Percentiles rank a stretch among this genome's conserved stretches.
Evolutionary conservation across 2,888 invertebrate species (phyloP).

Genomic region (Antheraea assamensis): DNA sequence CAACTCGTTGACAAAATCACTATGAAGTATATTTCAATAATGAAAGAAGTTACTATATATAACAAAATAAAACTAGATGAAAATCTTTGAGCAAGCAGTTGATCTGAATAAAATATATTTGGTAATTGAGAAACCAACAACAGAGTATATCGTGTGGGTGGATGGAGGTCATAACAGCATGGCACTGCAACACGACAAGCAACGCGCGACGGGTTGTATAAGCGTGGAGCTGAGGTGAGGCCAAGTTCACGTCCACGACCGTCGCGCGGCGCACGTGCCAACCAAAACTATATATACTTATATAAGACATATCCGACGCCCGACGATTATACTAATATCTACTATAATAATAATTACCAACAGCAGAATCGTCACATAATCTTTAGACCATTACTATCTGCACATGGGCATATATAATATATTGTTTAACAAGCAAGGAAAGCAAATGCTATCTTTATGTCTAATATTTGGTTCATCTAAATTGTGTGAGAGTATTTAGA

Average conservation of each 20-base stretch:
- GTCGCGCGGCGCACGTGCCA: conserved; percentile 19
- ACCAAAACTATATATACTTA: not conserved
- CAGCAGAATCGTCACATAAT: too few relatives aligned
- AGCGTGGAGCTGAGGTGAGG: conserved; percentile 29
- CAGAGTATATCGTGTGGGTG: not conserved
- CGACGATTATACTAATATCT: not conserved
- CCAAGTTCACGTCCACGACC: conserved; percentile 56
- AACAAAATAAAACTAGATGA: too few relatives aligned
- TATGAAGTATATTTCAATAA: not conserved
- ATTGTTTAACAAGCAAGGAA: too few relatives aligned
- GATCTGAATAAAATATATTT: not conserved
- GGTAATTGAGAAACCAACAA: not conserved
- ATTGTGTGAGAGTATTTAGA: too few relatives aligned
- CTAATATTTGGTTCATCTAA: too few relatives aligned
- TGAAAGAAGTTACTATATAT: not conserved
- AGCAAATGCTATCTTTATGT: too few relatives aligned
- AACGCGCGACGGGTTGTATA: conserved; percentile 7
- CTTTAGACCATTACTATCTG: too few relatives aligned
- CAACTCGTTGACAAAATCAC: too few relatives aligned
- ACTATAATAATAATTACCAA: not conserved
- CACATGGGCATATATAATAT: too few relatives aligned
- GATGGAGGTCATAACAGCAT: not conserved
- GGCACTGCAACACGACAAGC: not conserved
- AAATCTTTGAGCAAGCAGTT: too few relatives aligned
- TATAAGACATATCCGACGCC: conserved; percentile 17